Conservation (phyloP, 2,113 vertebrate species). For the Columba livia region DNA sequence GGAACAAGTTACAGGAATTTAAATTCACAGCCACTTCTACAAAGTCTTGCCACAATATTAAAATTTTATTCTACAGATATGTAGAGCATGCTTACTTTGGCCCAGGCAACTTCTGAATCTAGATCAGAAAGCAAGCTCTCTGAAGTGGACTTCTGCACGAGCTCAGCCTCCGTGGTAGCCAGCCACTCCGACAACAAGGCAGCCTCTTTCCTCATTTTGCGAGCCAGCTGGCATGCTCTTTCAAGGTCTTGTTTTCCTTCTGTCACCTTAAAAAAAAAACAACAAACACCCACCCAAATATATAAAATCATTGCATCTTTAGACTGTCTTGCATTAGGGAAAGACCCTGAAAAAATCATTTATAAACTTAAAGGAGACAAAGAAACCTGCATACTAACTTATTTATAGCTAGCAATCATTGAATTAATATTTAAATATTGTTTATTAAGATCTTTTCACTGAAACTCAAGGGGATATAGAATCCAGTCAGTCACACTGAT, state of each 20-base stretch:
- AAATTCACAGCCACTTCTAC: not conserved
- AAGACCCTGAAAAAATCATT: not conserved
- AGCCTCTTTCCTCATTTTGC: slow-evolving; percentile 86
- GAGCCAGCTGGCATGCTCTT: slow-evolving; percentile 85
- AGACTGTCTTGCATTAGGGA: not conserved
- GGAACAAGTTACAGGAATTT: not conserved
- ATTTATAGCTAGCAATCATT: not conserved
- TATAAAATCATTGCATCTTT: not conserved
- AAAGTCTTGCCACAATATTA: not conserved
- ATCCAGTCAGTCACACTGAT: not conserved
- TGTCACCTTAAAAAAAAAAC: slow-evolving; percentile 81
- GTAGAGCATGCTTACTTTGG: slow-evolving; percentile 82
- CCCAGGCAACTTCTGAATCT: slow-evolving; percentile 90
- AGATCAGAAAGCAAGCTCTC: slow-evolving; percentile 86
- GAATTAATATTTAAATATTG: not conserved
- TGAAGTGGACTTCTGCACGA: slow-evolving; percentile 85
- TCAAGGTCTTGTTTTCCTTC: slow-evolving; percentile 96
- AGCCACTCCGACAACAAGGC: slow-evolving; percentile 88
- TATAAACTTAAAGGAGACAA: not conserved
- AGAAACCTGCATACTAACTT: not conserved
- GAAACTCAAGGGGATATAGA: not conserved
- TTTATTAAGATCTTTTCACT: not conserved
- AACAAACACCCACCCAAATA: not conserved
- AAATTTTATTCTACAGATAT: not conserved
- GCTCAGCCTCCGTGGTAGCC: slow-evolving; percentile 76